These are phyloP conservation scores for Emmelina monodactyla DNA, from an alignment of 2,888 invertebrate genomes.

Conservation along the genomic window DNA sequence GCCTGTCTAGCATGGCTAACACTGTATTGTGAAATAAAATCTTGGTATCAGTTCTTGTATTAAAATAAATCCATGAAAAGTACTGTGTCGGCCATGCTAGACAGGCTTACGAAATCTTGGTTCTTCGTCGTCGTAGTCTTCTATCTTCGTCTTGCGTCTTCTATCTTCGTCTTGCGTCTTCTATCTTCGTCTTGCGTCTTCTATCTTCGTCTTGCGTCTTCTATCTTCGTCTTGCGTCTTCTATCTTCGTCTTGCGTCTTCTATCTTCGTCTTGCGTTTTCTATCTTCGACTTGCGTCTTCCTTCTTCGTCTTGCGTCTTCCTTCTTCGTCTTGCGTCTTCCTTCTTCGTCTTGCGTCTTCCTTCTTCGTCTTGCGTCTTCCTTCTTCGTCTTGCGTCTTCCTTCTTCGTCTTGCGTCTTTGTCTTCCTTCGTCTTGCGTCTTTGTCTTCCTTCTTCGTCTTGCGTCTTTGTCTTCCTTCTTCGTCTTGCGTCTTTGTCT, in stretches of 20 bases:
- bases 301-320: slow-evolving; percentile 9
- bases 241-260: neutral
- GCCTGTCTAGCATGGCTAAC: no score
- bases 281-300: slow-evolving; percentile 7
- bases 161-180: neutral
- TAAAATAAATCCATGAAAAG: no score
- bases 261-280: neutral
- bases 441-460: slow-evolving; percentile 1
- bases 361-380: neutral
- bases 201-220: neutral
- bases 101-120: neutral
- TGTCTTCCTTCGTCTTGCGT: neutral
- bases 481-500: slow-evolving; percentile 4
- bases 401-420: neutral
- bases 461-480: slow-evolving; percentile 2
- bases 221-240: neutral
- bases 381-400: neutral
- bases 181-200: neutral
- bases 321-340: slow-evolving; percentile 2
- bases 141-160: neutral
- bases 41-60: no score
- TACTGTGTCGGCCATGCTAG: no score
- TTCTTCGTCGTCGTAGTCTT: neutral
- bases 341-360: neutral
- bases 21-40: no score